A percentile compares a stretch with the other conserved stretches of the same genome.
Conservation (phyloP, 1,140 invertebrate genomes). For the Zaprionus camerounensis region DNA sequence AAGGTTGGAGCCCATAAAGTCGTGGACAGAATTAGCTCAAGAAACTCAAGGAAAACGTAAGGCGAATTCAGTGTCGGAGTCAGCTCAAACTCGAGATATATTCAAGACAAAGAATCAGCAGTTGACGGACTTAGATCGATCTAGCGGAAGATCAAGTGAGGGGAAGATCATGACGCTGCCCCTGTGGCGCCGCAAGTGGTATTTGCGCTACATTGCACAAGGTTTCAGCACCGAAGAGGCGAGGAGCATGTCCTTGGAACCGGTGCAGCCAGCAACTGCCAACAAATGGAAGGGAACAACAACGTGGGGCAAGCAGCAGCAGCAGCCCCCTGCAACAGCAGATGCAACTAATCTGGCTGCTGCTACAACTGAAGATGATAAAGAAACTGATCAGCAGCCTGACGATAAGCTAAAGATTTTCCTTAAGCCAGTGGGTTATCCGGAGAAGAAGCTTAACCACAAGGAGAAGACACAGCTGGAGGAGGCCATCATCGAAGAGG, state of each 20-base stretch:
- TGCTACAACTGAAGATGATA: background rate
- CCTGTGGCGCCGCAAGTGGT: slow-evolving; percentile 25
- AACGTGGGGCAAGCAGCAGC: too few species aligned
- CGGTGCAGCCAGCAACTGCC: slow-evolving; percentile 17
- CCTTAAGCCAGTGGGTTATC: slow-evolving; percentile 18
- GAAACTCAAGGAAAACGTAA: too few species aligned
- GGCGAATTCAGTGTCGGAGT: too few species aligned
- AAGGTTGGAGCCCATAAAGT: background rate
- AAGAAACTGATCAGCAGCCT: background rate
- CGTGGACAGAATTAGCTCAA: background rate
- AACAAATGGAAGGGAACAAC: background rate
- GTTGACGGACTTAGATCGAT: too few species aligned
- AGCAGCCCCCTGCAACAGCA: too few species aligned
- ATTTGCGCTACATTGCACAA: slow-evolving; percentile 11
- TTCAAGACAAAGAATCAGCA: too few species aligned
- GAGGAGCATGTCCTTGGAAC: slow-evolving; percentile 14
- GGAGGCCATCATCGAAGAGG: slow-evolving; percentile 30
- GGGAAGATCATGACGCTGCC: background rate
- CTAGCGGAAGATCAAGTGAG: background rate
- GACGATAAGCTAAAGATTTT: background rate
- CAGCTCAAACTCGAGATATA: too few species aligned
- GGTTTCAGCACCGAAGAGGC: slow-evolving; percentile 16
- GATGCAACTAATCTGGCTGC: background rate
- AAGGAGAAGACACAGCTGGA: slow-evolving; percentile 20
- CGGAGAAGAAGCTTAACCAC: background rate